phyloP scores from a whole-genome alignment of 2,888 invertebrate genomes.

The Phasia obesa region DNA sequence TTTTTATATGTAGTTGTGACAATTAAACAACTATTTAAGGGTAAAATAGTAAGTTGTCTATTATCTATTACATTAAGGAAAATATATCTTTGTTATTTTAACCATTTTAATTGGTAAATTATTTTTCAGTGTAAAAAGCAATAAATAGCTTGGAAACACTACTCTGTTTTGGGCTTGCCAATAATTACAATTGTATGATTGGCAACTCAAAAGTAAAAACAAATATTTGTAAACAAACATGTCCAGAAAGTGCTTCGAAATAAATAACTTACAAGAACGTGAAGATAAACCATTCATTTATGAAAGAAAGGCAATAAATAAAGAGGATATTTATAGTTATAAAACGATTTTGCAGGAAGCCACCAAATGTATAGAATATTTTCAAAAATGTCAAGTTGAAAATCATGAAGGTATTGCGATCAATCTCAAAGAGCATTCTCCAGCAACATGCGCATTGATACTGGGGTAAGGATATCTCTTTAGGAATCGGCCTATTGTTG shows the following conservation, averaged over 20 bases:
- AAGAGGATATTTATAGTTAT: constrained; percentile 73
- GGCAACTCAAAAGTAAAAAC: neutral
- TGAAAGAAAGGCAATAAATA: constrained; percentile 62
- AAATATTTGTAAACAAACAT: neutral
- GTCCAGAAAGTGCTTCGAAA: constrained; percentile 35
- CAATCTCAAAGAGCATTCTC: constrained; percentile 74
- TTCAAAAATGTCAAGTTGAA: constrained; percentile 68
- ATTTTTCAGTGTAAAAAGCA: no score
- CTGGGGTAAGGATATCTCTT: constrained; percentile 73
- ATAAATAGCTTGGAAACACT: neutral
- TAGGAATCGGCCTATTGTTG: no score
- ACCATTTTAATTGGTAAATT: no score
- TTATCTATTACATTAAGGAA: no score
- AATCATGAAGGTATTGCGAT: constrained; percentile 74
- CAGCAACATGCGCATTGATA: constrained; percentile 74
- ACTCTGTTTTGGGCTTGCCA: no score
- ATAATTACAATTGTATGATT: neutral
- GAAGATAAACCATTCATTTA: constrained; percentile 57
- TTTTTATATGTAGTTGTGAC: no score
- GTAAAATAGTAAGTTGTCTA: no score
- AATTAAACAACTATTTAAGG: no score
- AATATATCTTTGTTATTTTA: no score
- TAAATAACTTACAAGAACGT: constrained; percentile 49
- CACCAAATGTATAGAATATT: constrained; percentile 62
- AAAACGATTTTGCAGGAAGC: constrained; percentile 67